Evolutionary conservation across 2,797 vertebrate genomes (phyloP), one percentile per base, ranked within the genome.

Genomic region (Peromyscus melanophrys): DNA sequence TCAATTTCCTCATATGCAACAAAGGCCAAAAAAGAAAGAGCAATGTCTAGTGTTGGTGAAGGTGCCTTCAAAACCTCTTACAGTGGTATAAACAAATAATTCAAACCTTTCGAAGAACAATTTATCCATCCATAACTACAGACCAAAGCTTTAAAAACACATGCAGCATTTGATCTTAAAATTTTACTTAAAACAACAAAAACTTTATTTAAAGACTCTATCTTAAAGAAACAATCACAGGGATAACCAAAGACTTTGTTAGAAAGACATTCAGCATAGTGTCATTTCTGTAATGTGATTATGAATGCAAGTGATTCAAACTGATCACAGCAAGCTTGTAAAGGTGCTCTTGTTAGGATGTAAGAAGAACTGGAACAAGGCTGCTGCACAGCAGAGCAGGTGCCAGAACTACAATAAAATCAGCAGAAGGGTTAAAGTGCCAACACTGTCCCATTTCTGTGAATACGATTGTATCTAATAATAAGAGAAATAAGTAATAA

Each of bases 121-220:
- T 83, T 87, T 90, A 91, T 16, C 5, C 7, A 71, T 46, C 10
- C 73, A 1, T 57, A 94, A 69, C 1, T 90, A 4, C 3, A 94
- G 34, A 84, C 43, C 12, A 87, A 88, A 94, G 43, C 73, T 75
- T 96, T 95, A 90, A 93, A 95, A 95, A 88, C n/a, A 84, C 4
- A 21, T 7, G 59, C 6, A 71, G 31, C 34, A 77, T 90, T 80
- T 90, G 49, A 40, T 29, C 67, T 88, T 57, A 88, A 55, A 40
- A 73, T n/a, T 71, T 71, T 86, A 87, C 40, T 55, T 37, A 29
- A 57, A 34, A 63, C 37, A 8, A 55, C 55, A 55, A 57, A 57
- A 77, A 63, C 43, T 89, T 65, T 37, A 97, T 67, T 94, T 81
- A 46, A 95, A 78, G 49, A 84, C 67, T 82, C 95, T 95, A 86